These are phyloP conservation scores for Alcis repandata DNA, from an alignment of 2,888 invertebrate species.

Conservation along the genomic window DNA sequence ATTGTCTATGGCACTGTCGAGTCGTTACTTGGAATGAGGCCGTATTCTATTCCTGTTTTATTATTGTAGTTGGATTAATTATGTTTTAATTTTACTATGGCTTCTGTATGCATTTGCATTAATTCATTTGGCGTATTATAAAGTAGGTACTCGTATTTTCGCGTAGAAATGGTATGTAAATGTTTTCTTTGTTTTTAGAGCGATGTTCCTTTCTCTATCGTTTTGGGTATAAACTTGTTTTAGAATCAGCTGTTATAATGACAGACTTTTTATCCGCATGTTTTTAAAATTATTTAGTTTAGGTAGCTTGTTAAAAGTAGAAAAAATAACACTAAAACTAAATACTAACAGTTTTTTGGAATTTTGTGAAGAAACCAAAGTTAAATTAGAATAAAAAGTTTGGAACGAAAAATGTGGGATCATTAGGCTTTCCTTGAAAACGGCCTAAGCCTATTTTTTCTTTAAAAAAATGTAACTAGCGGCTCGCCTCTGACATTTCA, in stretches of 20 bases:
- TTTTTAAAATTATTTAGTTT: too few species aligned
- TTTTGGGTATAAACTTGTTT: neutral
- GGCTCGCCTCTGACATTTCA: conserved; percentile 25
- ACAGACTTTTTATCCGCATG: too few species aligned
- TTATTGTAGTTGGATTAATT: conserved; percentile 43
- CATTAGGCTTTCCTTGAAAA: conserved; percentile 15
- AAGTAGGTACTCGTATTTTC: neutral
- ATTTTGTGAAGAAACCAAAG: neutral
- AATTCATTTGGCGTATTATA: neutral
- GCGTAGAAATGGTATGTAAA: conserved; percentile 1
- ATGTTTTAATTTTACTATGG: conserved; percentile 15
- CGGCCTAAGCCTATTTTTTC: conserved; percentile 14
- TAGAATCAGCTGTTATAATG: neutral
- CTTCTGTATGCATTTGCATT: conserved; percentile 19
- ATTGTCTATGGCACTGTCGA: conserved; percentile 47
- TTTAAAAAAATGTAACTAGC: conserved; percentile 11
- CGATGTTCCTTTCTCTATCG: too few species aligned
- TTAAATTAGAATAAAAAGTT: conserved; percentile 1
- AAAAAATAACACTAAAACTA: too few species aligned
- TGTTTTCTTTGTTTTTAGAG: neutral
- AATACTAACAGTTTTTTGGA: too few species aligned
- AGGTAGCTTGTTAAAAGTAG: too few species aligned
- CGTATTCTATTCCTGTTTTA: conserved; percentile 50
- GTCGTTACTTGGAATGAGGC: conserved; percentile 42
- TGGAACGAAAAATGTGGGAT: conserved; percentile 7